Evolutionary conservation across 2,113 vertebrate genomes (phyloP).

Genomic region (Myrmecobius fasciatus): DNA sequence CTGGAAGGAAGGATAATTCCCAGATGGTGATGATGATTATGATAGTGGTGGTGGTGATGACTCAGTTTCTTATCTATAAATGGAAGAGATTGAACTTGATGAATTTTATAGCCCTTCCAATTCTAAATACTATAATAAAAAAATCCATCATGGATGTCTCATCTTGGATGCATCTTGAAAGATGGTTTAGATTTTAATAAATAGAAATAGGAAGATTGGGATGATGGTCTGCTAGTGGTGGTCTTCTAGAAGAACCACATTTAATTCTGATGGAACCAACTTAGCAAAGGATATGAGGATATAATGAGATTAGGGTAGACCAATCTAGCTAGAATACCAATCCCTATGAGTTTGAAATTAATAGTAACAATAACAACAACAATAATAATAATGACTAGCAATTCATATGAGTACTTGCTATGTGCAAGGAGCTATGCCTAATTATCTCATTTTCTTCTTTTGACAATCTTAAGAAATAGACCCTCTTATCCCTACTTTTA

Average conservation of each 20-base stretch:
- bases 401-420: background rate
- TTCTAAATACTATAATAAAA: background rate
- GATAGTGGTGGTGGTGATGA: no score
- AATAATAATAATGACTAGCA: background rate
- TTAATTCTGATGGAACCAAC: background rate
- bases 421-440: background rate
- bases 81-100: no score
- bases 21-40: no score
- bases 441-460: background rate
- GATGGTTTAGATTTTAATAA: no score
- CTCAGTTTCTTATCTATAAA: no score
- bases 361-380: background rate
- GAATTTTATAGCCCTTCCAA: background rate
- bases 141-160: background rate
- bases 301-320: background rate
- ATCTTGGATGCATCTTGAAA: background rate
- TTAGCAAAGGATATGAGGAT: background rate
- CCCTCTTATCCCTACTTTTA: background rate
- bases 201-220: background rate
- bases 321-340: background rate
- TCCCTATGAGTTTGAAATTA: background rate
- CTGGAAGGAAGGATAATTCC: no score
- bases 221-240: background rate
- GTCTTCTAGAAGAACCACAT: no score
- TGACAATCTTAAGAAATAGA: background rate